These are phyloP conservation scores for Picathartes gymnocephalus DNA, from an alignment of 2,113 vertebrate species.

Conservation along the genomic window DNA sequence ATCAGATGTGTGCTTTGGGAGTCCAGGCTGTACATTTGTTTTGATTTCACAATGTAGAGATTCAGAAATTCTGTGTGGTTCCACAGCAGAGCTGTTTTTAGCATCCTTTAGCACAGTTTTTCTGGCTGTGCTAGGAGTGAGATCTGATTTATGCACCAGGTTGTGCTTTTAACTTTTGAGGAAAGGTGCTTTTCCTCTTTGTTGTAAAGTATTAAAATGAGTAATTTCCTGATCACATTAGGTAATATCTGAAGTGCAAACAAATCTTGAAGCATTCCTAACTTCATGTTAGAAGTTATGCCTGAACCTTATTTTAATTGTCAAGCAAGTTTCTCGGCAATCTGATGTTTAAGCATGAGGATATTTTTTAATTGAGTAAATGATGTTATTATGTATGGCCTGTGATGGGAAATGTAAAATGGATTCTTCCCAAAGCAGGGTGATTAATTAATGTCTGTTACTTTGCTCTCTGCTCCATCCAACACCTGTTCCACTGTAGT, in stretches of 20 bases:
- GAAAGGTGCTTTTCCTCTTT: background rate
- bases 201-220: background rate
- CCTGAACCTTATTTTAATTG: background rate
- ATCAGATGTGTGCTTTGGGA: background rate
- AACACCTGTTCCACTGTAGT: background rate
- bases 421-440: background rate
- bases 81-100: background rate
- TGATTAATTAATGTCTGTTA: background rate
- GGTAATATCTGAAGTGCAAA: background rate
- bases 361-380: background rate
- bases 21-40: background rate
- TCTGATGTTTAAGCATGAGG: background rate
- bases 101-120: background rate
- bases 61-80: background rate
- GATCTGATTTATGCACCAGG: background rate
- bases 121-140: background rate
- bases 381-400: background rate
- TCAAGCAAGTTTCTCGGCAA: background rate
- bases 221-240: background rate
- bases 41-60: background rate
- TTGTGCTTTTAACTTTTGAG: background rate
- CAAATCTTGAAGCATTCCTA: background rate
- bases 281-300: background rate
- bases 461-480: background rate
- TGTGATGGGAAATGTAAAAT: background rate